Conservation (phyloP, 2,113 vertebrate genomes). For the Tachysurus vachellii region DNA sequence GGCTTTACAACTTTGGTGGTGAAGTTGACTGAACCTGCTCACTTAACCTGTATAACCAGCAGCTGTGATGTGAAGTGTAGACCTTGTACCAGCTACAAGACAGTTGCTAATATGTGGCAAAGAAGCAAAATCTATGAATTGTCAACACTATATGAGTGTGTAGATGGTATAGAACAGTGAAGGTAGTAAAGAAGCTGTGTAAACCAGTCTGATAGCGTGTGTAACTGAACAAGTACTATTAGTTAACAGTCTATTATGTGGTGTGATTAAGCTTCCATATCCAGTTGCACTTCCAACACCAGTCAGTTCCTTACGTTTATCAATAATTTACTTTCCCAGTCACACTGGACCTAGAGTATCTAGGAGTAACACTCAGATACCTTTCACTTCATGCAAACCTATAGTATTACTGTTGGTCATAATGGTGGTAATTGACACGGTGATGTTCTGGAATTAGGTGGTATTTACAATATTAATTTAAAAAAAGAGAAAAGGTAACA, state of each 20-base stretch:
- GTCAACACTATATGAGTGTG: not conserved
- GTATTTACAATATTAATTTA: not conserved
- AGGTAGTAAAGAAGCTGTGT: slow-evolving; percentile 9
- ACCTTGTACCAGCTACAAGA: not conserved
- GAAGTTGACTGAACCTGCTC: not conserved
- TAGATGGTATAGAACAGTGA: not conserved
- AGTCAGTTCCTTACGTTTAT: slow-evolving; percentile 37
- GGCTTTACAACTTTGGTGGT: not conserved
- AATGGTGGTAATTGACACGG: slow-evolving; percentile 7
- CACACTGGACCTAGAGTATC: slow-evolving; percentile 18
- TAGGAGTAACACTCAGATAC: slow-evolving; percentile 48
- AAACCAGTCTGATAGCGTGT: not conserved
- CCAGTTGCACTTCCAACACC: slow-evolving; percentile 29
- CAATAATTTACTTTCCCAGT: slow-evolving; percentile 48
- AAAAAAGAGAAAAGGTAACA: too few relatives aligned
- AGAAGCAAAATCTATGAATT: not conserved
- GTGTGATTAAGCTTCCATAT: slow-evolving; percentile 46
- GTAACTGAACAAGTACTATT: slow-evolving; percentile 12
- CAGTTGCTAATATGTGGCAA: not conserved
- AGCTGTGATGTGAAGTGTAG: not conserved
- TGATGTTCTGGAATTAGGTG: not conserved
- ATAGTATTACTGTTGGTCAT: slow-evolving; percentile 40
- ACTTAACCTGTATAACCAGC: not conserved
- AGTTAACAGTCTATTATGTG: slow-evolving; percentile 31
- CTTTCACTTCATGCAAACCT: slow-evolving; percentile 39